Evolutionary conservation across 1,140 invertebrate genomes (phyloP).

Genomic region (Platorchestia sp.): DNA sequence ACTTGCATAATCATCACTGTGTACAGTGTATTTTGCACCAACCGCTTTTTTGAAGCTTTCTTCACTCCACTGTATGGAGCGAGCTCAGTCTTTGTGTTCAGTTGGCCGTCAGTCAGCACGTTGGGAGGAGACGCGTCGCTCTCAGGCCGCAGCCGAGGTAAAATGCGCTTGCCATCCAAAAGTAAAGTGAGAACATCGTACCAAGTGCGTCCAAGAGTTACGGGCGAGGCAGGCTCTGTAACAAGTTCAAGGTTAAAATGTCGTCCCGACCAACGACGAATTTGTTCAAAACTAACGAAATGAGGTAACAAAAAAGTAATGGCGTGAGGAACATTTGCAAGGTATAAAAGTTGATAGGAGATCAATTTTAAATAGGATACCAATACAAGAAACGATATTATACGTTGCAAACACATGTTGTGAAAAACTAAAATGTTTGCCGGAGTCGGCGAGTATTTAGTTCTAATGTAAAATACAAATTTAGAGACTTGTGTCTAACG

Average conservation of each 20-base stretch:
- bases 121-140: neutral
- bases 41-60: neutral
- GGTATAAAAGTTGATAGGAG: no score
- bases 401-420: no score
- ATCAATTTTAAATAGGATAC: neutral
- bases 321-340: no score
- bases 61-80: neutral
- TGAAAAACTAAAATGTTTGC: no score
- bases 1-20: no score
- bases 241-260: neutral
- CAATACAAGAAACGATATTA: neutral
- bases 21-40: neutral
- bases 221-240: neutral
- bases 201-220: neutral
- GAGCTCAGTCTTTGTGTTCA: neutral
- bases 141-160: neutral
- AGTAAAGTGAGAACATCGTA: conserved; percentile 2
- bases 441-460: no score
- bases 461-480: no score
- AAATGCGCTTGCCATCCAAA: neutral
- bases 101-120: neutral
- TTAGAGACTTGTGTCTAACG: no score
- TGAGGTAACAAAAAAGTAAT: no score
- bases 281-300: no score
- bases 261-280: no score